phyloP scores from a whole-genome alignment of 2,888 invertebrate species.

The Microplitis deprimator region DNA sequence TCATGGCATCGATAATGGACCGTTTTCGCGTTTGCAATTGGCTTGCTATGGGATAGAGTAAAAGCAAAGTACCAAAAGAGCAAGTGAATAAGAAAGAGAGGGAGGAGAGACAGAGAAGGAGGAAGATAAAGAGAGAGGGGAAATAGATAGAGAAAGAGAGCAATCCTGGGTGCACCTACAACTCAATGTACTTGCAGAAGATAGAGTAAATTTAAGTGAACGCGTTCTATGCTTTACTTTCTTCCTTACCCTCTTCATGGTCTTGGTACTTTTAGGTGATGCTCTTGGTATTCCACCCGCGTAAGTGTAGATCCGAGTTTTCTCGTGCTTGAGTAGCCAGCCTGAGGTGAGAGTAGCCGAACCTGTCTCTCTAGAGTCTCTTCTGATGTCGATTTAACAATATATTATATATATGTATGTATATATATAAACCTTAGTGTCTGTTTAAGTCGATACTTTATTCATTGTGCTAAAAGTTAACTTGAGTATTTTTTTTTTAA shows the following conservation, averaged over 20 bases:
- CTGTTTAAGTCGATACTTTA: slow-evolving; percentile 55
- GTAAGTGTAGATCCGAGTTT: slow-evolving; percentile 47
- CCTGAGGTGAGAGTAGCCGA: slow-evolving; percentile 18
- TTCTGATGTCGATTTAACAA: slow-evolving; percentile 13
- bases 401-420: neutral
- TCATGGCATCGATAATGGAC: slow-evolving; percentile 44
- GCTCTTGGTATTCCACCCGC: slow-evolving; percentile 31
- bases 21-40: slow-evolving; percentile 41
- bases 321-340: slow-evolving; percentile 41
- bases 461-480: slow-evolving; percentile 45
- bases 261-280: slow-evolving; percentile 14
- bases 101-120: slow-evolving; percentile 19
- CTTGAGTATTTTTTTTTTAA: no score
- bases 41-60: slow-evolving; percentile 28
- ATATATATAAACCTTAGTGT: slow-evolving; percentile 31
- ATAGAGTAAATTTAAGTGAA: slow-evolving; percentile 44
- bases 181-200: slow-evolving; percentile 34
- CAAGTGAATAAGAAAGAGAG: neutral
- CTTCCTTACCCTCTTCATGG: slow-evolving; percentile 16
- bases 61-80: slow-evolving; percentile 9
- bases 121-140: no score
- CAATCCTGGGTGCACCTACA: slow-evolving; percentile 21
- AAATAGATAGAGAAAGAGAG: slow-evolving; percentile 4
- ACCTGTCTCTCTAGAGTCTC: slow-evolving; percentile 22
- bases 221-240: slow-evolving; percentile 24